Evolutionary conservation across 2,888 invertebrate genomes (phyloP), one percentile per base, ranked within the genome.

Genomic region (Gasteruption jaculator): DNA sequence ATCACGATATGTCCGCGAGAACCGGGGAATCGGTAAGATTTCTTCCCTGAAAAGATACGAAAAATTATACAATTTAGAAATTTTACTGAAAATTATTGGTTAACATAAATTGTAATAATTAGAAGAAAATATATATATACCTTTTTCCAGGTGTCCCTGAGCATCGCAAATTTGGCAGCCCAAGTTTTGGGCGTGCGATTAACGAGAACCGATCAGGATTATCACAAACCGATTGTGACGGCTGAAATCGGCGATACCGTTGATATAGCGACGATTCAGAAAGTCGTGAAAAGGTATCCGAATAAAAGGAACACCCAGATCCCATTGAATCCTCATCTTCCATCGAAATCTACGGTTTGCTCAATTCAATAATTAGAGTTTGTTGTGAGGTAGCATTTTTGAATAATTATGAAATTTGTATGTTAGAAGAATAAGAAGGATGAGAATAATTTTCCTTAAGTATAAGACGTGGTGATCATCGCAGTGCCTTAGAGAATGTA

Each of bases 141-240:
- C 18, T 41, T 39, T 38, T 54, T 73, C 45, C 65, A 85, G 85
- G 79, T 85, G 1, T 78, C 78, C 52, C 64, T 74, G 7, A 74
- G 77, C 25, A 82, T 90, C 61, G 82, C 83, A 48, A 81, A 79
- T 56, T 68, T 91, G 32, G 82, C 87, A 8, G 83, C 85, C 1
- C 81, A 80, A 57, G 75, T 81, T 49, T 68, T 86, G 19, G 82
- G 82, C 10, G 72, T 86, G 14, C 76, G 77, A 49, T 65, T 86
- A 45, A 77, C 80, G 14, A 78, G 77, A 58, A 76, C 78, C 11
- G 83, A 86, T 54, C 75, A 80, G 56, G 86, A 86, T 61, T 77
- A 78, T 53, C 80, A 82, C 52, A 79, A 80, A 37, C 72, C 78
- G 10, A 77, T 86, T 29, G 76, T 85, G 2, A 79, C 77, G 57